Evolutionary conservation across 2,113 vertebrate genomes (phyloP).

Genomic region (Casuarius casuarius): DNA sequence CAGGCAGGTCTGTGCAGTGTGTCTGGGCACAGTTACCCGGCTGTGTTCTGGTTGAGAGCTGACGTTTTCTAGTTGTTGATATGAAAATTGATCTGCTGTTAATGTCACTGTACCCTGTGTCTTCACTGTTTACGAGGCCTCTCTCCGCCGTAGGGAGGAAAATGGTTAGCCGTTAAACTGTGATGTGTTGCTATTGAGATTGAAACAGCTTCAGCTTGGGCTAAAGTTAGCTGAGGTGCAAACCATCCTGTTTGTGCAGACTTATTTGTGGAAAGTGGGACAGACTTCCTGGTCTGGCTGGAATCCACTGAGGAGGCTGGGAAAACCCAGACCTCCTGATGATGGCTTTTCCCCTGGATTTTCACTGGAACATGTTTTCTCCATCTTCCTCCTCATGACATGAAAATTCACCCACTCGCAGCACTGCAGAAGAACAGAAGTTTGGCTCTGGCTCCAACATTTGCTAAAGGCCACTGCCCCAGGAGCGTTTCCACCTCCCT

Average conservation of each 20-base stretch:
- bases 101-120: background rate
- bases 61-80: background rate
- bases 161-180: background rate
- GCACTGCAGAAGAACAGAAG: background rate
- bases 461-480: background rate
- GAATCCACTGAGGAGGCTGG: background rate
- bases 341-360: background rate
- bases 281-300: background rate
- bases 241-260: background rate
- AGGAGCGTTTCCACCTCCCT: background rate
- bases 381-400: background rate
- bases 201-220: background rate
- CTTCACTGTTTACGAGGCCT: background rate
- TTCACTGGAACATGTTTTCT: fast-evolving
- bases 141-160: background rate
- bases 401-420: background rate
- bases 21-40: background rate
- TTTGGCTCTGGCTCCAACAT: background rate
- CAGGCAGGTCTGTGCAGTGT: background rate
- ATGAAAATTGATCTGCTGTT: background rate
- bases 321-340: background rate
- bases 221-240: background rate
- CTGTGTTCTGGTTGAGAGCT: background rate
- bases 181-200: background rate
- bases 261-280: background rate